phyloP scores from a whole-genome alignment of 2,888 invertebrate species.

The Ferrisia virgata region DNA sequence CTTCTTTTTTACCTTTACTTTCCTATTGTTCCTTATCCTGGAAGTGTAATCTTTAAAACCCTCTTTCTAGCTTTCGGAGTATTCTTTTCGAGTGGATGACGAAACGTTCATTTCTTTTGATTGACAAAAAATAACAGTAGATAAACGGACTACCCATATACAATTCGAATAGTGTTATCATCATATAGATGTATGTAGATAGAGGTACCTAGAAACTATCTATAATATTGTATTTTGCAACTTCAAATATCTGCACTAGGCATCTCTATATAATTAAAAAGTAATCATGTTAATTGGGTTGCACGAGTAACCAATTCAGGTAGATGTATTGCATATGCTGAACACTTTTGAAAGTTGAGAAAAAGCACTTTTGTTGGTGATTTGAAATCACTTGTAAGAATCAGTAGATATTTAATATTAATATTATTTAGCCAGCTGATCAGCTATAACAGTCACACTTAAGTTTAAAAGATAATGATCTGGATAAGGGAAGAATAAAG shows the following conservation, averaged over 20 bases:
- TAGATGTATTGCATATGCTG: too few species aligned
- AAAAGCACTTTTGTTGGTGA: too few species aligned
- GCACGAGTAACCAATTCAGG: background rate
- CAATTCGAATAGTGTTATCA: background rate
- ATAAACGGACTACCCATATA: background rate
- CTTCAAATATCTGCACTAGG: background rate
- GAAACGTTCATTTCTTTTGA: conserved; percentile 28
- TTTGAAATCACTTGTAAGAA: too few species aligned
- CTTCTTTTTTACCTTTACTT: conserved; percentile 4
- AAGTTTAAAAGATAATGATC: too few species aligned
- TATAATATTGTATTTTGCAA: too few species aligned
- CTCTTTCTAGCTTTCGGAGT: background rate
- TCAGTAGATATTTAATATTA: too few species aligned
- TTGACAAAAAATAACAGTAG: conserved; percentile 5
- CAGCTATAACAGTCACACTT: too few species aligned
- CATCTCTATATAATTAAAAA: background rate
- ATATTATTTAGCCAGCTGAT: too few species aligned
- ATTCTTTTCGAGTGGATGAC: conserved; percentile 38
- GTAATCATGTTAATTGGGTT: background rate
- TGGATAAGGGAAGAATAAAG: too few species aligned
- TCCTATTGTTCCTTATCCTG: conserved; percentile 22
- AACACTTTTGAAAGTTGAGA: background rate
- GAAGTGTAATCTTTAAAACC: conserved; percentile 32
- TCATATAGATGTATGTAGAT: background rate
- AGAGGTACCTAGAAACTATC: too few species aligned